A percentile compares a stretch with the other conserved stretches of the same genome.
Conservation (phyloP, 2,113 vertebrate genomes). For the Eolophus roseicapilla region DNA sequence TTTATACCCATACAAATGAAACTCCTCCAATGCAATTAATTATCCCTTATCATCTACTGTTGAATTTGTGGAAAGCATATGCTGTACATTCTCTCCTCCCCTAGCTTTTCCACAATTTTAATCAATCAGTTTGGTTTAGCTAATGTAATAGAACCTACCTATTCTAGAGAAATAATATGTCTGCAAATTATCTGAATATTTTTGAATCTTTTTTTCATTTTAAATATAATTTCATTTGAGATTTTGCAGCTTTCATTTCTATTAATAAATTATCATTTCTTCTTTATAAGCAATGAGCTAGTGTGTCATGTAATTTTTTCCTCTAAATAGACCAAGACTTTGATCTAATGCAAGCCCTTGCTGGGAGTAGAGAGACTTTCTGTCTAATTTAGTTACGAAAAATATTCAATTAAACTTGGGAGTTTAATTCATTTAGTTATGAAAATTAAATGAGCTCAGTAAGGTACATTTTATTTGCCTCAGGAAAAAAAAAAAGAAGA, state of each 20-base stretch:
- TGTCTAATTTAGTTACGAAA: conserved; percentile 62
- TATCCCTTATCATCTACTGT: conserved; percentile 29
- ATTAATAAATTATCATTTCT: conserved; percentile 5
- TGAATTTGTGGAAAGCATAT: conserved; percentile 7
- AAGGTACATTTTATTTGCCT: conserved; percentile 55
- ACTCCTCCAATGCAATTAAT: conserved; percentile 52
- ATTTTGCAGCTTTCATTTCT: conserved; percentile 42
- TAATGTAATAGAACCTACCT: conserved; percentile 8
- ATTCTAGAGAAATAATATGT: conserved; percentile 7
- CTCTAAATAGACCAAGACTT: conserved; percentile 32
- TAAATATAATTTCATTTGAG: conserved; percentile 45
- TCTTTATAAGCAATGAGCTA: conserved; percentile 22
- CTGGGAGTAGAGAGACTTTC: conserved; percentile 3
- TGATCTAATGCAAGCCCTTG: conserved; percentile 5
- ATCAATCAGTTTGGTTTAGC: conserved; percentile 34
- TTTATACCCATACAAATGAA: conserved; percentile 53
- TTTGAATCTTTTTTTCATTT: conserved; percentile 38
- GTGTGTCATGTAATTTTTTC: conserved; percentile 30
- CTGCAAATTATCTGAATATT: conserved; percentile 29
- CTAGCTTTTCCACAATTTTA: neutral
- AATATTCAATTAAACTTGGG: conserved; percentile 67
- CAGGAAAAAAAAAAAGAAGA: neutral
- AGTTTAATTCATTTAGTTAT: conserved; percentile 72
- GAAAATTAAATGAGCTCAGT: conserved; percentile 71
- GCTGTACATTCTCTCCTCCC: neutral